Percentiles rank a stretch among this genome's conserved stretches.
These are phyloP conservation scores for Penaeus indicus DNA, from an alignment of 1,140 invertebrate genomes.

Conservation along the genomic window DNA sequence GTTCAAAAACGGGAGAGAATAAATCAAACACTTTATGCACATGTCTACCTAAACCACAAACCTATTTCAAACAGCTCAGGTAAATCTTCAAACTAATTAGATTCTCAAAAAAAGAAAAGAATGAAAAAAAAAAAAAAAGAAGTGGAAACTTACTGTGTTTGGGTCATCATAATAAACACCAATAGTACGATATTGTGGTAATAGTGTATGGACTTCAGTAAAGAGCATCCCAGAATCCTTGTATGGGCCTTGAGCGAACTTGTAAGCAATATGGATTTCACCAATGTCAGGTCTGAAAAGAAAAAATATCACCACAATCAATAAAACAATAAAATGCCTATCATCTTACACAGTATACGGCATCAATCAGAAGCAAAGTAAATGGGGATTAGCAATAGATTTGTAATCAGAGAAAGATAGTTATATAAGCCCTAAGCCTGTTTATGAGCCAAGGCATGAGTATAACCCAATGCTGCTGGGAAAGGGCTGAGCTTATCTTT, in stretches of 20 bases:
- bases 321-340: no score
- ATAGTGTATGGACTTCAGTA: slow-evolving; percentile 69
- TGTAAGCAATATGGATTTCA: slow-evolving; percentile 70
- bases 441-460: no score
- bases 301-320: not conserved
- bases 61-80: no score
- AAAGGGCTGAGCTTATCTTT: no score
- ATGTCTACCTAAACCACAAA: not conserved
- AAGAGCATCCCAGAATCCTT: slow-evolving; percentile 71
- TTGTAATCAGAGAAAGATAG: no score
- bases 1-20: not conserved
- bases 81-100: not conserved
- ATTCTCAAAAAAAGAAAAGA: not conserved
- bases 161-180: slow-evolving; percentile 74
- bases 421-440: no score
- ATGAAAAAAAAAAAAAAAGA: not conserved
- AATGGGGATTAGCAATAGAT: no score
- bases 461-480: no score
- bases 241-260: slow-evolving; percentile 71
- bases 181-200: slow-evolving; percentile 69
- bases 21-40: not conserved
- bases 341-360: no score
- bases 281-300: slow-evolving; percentile 69
- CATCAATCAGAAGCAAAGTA: no score
- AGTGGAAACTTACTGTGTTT: slow-evolving; percentile 68